phyloP scores from a whole-genome alignment of 2,113 vertebrate species.

The Upupa epops region DNA sequence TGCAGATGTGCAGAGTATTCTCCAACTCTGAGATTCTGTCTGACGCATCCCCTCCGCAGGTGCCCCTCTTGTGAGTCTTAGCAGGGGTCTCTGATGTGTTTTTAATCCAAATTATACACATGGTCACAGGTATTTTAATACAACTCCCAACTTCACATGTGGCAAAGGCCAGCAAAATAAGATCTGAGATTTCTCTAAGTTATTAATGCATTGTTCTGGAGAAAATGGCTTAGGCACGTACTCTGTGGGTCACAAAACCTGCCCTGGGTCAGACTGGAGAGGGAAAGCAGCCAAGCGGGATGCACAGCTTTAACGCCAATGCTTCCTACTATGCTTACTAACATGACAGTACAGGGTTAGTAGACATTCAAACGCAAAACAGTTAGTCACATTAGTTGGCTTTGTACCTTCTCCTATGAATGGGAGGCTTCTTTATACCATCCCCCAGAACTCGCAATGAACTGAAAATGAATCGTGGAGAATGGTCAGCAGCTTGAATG shows the following conservation, averaged over 20 bases:
- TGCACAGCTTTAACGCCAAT: neutral
- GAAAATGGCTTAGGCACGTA: neutral
- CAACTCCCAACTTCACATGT: neutral
- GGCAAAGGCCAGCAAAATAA: neutral
- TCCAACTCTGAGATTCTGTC: neutral
- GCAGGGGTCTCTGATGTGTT: neutral
- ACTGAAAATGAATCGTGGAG: conserved; percentile 87
- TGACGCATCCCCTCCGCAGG: neutral
- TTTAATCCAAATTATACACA: neutral
- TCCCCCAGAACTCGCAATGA: conserved; percentile 85
- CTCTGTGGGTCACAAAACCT: neutral
- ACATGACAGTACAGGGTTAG: conserved; percentile 65
- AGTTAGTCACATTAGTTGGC: conserved; percentile 69
- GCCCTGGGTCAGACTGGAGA: neutral
- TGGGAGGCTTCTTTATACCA: conserved; percentile 85
- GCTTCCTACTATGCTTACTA: neutral
- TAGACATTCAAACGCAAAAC: conserved; percentile 60
- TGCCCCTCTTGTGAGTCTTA: neutral
- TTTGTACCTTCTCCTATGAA: conserved; percentile 96
- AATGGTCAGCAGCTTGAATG: conserved; percentile 72
- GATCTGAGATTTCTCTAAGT: neutral
- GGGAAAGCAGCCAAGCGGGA: neutral
- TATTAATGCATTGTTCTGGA: neutral
- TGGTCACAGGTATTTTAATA: neutral
- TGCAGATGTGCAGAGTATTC: neutral